Evolutionary conservation across 2,888 invertebrate species (phyloP), one percentile per base, ranked within the genome.

Genomic region (Melanostoma mellinum): DNA sequence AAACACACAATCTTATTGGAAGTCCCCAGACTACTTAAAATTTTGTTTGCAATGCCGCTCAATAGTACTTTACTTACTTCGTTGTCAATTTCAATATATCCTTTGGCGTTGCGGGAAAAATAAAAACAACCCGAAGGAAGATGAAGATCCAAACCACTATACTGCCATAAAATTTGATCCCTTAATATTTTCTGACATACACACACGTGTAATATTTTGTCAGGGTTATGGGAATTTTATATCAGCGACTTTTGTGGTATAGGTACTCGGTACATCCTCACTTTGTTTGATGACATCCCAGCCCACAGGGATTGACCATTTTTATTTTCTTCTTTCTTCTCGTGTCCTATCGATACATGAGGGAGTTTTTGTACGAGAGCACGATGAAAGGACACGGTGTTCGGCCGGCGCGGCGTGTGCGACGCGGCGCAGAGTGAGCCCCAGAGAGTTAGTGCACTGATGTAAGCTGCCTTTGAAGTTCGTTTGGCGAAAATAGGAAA

Each of bases 401-500:
- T 20, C 20, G 20, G 20, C 20, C 20, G 20, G 20, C 20, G 20
- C 20, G 20, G 20, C 20, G 1, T 20, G 20, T 20, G 0, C 20
- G 20, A 1, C 9, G 6, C 20, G n/a, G 9, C 6, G 20, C 5
- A 4, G 30, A 3, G 6, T 1, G 50, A 50, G 50, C 48, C 38
- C 48, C 48, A 2, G 6, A 60, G 8, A 46, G 58, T 44, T 61
- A 35, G 30, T 48, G 9, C 38, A 9, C 63, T 36, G 6, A 9
- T 63, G 63, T 50, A 30, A n/a, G 32, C 30, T 50, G 48, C 5
- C 63, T 50, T 63, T 63, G 50, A 63, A 63, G 48, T 48, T 61
- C 35, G 9, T 30, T 63, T 38, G n/a, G 30, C 20, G 9, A 20
- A n/a, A 8, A 20, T 20, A 50, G 36, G 30, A 63, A 50, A 63